Conservation (phyloP, 2,113 vertebrate species). For the Diphyllodes magnificus region DNA sequence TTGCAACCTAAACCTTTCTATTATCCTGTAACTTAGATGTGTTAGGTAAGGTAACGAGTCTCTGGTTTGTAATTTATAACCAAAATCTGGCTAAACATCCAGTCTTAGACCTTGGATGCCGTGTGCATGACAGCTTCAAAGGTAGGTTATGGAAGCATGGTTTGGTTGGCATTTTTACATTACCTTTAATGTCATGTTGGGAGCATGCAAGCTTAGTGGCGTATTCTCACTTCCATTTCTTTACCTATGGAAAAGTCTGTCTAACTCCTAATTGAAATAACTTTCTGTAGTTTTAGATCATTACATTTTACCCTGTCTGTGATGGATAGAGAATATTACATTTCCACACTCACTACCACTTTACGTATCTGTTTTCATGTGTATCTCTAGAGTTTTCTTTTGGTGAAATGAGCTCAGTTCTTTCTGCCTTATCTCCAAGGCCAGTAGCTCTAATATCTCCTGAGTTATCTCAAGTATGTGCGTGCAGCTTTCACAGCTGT, state of each 20-base stretch:
- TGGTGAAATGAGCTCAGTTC: background rate
- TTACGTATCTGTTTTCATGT: background rate
- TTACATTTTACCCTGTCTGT: background rate
- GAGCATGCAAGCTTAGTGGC: background rate
- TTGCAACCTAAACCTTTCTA: background rate
- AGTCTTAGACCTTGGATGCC: background rate
- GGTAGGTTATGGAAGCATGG: background rate
- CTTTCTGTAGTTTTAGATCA: background rate
- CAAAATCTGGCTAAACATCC: background rate
- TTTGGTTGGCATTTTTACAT: background rate
- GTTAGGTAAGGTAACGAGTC: background rate
- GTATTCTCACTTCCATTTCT: background rate
- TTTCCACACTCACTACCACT: background rate
- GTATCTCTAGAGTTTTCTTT: background rate
- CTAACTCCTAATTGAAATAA: background rate
- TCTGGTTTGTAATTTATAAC: background rate
- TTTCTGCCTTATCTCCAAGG: background rate
- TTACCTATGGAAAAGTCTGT: background rate
- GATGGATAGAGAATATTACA: background rate
- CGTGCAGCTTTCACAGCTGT: background rate
- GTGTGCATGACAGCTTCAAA: background rate
- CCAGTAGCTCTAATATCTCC: background rate
- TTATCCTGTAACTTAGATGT: background rate
- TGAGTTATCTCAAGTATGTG: background rate
- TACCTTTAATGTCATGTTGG: background rate